Conservation (phyloP, 2,113 vertebrate genomes). For the Lichenostomus cassidix region DNA sequence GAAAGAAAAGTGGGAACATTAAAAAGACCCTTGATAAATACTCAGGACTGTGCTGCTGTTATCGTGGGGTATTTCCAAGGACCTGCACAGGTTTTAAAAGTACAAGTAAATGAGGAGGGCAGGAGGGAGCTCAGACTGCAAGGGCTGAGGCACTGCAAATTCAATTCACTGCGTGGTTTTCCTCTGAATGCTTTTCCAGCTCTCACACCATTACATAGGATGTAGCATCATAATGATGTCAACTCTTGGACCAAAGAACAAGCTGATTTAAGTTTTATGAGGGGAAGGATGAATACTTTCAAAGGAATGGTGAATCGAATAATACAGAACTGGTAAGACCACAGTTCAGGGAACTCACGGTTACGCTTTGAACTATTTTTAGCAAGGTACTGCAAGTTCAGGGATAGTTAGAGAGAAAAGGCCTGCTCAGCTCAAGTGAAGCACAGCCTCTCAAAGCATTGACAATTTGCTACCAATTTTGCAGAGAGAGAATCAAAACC, state of each 20-base stretch:
- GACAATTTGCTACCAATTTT: not conserved
- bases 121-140: not conserved
- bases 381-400: slow-evolving; percentile 31
- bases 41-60: not conserved
- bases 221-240: slow-evolving; percentile 72
- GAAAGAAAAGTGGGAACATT: slow-evolving; percentile 8
- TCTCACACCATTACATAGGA: slow-evolving; percentile 64
- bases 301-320: slow-evolving; percentile 58
- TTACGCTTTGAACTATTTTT: slow-evolving; percentile 38
- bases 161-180: slow-evolving; percentile 1
- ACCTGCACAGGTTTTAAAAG: not conserved
- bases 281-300: slow-evolving; percentile 65
- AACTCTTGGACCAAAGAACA: slow-evolving; percentile 55
- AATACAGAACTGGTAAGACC: slow-evolving; percentile 10
- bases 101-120: not conserved
- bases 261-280: slow-evolving; percentile 60
- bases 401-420: not conserved
- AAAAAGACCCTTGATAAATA: not conserved
- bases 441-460: not conserved
- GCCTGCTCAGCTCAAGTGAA: not conserved
- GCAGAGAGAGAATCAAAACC: not conserved
- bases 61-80: not conserved
- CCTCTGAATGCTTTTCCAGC: slow-evolving; percentile 61
- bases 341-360: slow-evolving; percentile 12
- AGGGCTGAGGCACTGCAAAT: slow-evolving; percentile 17